Evolutionary conservation across 1,140 invertebrate genomes (phyloP).

Genomic region (Teleogryllus occipitalis): DNA sequence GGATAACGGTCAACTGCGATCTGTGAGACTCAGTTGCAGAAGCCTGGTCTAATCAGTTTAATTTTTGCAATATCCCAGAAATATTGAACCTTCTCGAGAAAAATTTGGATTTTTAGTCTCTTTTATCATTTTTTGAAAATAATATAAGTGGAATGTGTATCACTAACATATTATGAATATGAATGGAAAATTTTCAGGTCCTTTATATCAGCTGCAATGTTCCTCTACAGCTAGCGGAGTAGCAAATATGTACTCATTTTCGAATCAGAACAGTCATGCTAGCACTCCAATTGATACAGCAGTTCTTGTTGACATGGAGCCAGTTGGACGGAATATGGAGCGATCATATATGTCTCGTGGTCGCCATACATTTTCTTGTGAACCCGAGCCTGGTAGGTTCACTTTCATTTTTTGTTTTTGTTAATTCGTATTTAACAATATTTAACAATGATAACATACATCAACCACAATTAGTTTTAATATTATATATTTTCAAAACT

Average conservation of each 20-base stretch:
- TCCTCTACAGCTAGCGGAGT: constrained; percentile 32
- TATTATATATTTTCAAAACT: too few relatives aligned
- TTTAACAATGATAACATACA: too few relatives aligned
- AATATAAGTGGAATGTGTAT: neutral
- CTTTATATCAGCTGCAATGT: constrained; percentile 31
- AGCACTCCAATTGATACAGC: constrained; percentile 15
- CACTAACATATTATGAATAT: neutral
- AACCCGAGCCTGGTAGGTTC: neutral
- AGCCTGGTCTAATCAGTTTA: too few relatives aligned
- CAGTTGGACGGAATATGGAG: neutral
- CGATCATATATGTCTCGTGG: neutral
- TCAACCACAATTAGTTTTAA: too few relatives aligned
- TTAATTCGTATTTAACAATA: too few relatives aligned
- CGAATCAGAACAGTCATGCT: constrained; percentile 19
- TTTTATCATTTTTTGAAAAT: too few relatives aligned
- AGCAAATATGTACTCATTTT: constrained; percentile 34
- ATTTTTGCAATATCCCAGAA: too few relatives aligned
- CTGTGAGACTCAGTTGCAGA: too few relatives aligned
- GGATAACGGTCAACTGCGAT: too few relatives aligned
- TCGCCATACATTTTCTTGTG: neutral
- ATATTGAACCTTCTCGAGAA: too few relatives aligned
- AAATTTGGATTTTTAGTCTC: too few relatives aligned
- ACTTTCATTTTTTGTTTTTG: neutral
- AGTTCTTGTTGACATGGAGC: constrained; percentile 15
- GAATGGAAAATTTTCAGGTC: constrained; percentile 25